phyloP scores from a whole-genome alignment of 2,113 vertebrate species.

The Hydrolagus affinis region DNA sequence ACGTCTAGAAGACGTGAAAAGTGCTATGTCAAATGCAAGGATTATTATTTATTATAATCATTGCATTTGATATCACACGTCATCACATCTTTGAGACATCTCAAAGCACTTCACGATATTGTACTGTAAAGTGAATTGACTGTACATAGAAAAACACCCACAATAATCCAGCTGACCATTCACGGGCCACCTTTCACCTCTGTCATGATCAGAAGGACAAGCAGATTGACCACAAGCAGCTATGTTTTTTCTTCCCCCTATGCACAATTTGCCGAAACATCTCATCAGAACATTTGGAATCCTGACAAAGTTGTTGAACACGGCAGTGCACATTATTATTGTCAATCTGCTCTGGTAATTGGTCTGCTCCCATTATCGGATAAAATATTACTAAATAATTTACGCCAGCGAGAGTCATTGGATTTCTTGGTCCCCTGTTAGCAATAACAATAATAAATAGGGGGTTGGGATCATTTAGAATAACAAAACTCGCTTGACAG shows the following conservation, averaged over 20 bases:
- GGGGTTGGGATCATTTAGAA: not conserved
- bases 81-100: too few species aligned
- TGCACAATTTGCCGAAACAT: conserved; percentile 10
- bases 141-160: not conserved
- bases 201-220: conserved; percentile 5
- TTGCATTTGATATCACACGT: too few species aligned
- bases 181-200: not conserved
- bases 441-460: not conserved
- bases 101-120: too few species aligned
- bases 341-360: conserved; percentile 32
- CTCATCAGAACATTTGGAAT: conserved; percentile 1
- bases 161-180: not conserved
- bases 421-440: not conserved
- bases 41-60: too few species aligned
- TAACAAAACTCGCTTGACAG: conserved; percentile 10
- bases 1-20: too few species aligned
- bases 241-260: conserved; percentile 5
- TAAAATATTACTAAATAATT: conserved; percentile 33
- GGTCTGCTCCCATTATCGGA: conserved; percentile 28
- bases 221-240: not conserved
- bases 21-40: too few species aligned
- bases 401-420: conserved; percentile 8
- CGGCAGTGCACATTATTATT: conserved; percentile 15
- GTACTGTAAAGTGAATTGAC: too few species aligned
- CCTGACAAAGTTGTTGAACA: conserved; percentile 8